Base-by-base conservation (phyloP, 2,113 vertebrate genomes). In the Martes martes region DNA sequence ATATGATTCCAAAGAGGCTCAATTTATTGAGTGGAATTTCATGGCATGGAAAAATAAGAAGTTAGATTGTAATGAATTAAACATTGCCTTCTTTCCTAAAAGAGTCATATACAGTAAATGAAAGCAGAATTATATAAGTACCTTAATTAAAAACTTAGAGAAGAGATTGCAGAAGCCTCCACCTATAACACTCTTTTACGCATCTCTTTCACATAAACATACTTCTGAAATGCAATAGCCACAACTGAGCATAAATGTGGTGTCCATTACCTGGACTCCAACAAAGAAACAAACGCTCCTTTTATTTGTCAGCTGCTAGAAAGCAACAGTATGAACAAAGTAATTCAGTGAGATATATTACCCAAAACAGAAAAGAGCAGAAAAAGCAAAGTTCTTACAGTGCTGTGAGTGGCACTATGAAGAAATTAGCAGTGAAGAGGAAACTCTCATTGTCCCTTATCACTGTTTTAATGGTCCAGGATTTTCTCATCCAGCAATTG, bases 51-150 rank as follows among this genome's bases (percentile, higher is more conserved):
- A 76, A 50, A 69, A 11, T 86, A 80, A 89, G 31, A 96, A 84
- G 7, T 57, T 28, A 78, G 23, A 89, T 69, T 73, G 94, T 11
- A 94, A 71, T 89, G 39, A 96, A 95, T 90, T 79, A 92, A 92
- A 87, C 4, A 95, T 89, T 36, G 24, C 24, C 4, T 94, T 92
- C 14, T 86, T 94, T 86, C 86, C 89, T 89, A 94, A 76, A 94
- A 36, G 14, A 71, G 3, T 2, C 61, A 50, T 9, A 81, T 50
- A 92, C 1, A 86, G 28, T 86, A 89, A 82, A 47, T 96, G 36
- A 92, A 94, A 92, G 59, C 26, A 96, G 36, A 97, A 92, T 95
- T 96, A 94, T 61, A 23, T 94, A 83, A 92, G 6, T 7, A 67
- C 11, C 31, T 61, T 73, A 93, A 95, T 85, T 91, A 73, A 80